Evolutionary conservation across 1,140 invertebrate genomes (phyloP).

Genomic region (Leptinotarsa lineolata): DNA sequence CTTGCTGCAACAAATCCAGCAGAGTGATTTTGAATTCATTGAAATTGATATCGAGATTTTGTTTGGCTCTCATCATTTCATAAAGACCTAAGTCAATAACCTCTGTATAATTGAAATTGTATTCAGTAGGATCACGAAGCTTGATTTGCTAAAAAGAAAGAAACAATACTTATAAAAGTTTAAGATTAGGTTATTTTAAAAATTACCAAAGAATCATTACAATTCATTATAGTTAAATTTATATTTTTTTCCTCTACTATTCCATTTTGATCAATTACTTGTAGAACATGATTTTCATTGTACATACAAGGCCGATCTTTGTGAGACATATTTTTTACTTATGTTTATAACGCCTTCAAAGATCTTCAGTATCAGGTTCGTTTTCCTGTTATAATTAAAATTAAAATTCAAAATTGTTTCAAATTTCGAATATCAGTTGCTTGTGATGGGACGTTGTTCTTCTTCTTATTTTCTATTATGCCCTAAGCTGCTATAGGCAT

Average conservation of each 20-base stretch:
- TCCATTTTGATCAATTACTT: conserved; percentile 22
- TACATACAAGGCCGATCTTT: conserved; percentile 29
- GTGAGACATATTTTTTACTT: conserved; percentile 1
- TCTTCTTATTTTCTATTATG: too few species aligned
- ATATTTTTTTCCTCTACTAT: conserved; percentile 32
- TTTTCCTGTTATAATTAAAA: background rate
- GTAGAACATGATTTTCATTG: conserved; percentile 29
- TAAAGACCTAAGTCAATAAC: conserved; percentile 34
- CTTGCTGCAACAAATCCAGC: conserved; percentile 38
- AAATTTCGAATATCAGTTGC: background rate
- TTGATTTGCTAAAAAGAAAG: conserved; percentile 39
- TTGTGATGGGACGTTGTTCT: too few species aligned
- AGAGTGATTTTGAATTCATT: conserved; percentile 39
- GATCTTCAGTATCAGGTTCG: too few species aligned
- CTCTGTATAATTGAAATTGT: conserved; percentile 37
- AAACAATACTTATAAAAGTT: conserved; percentile 8
- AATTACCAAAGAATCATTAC: conserved; percentile 34
- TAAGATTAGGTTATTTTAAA: background rate
- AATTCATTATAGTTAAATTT: conserved; percentile 31
- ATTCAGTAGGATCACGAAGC: conserved; percentile 34
- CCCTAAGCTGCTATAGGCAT: too few species aligned
- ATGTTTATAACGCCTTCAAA: too few species aligned
- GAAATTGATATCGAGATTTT: conserved; percentile 38
- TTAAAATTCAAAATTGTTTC: background rate
- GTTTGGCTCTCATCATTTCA: conserved; percentile 34